These are phyloP conservation scores for Iguana delicatissima DNA, from an alignment of 2,797 vertebrate species.

Conservation along the genomic window DNA sequence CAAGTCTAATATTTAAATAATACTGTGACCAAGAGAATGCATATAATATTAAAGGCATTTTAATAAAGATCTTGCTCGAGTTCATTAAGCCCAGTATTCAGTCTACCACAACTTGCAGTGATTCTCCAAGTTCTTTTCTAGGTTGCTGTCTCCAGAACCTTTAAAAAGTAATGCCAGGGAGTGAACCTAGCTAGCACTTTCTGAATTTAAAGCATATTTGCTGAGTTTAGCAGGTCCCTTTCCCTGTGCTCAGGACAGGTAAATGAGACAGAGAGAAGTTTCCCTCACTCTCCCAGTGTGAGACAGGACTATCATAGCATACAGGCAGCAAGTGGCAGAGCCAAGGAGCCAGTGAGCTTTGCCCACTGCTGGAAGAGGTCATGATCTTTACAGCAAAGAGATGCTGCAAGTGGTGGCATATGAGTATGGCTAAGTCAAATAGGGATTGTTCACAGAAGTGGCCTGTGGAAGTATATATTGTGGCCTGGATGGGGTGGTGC, in stretches of 20 bases:
- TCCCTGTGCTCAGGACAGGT: neutral
- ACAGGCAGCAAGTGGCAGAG: neutral
- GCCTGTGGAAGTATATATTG: no score
- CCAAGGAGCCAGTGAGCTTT: neutral
- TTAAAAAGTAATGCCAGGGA: neutral
- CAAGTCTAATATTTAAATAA: neutral
- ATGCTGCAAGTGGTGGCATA: neutral
- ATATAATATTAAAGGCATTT: neutral
- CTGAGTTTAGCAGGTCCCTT: no score
- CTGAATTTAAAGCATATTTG: neutral
- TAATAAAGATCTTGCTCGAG: no score
- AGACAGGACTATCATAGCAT: neutral
- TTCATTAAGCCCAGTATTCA: neutral
- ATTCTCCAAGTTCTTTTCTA: neutral
- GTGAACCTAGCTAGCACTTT: neutral
- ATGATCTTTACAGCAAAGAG: neutral
- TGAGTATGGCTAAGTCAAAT: neutral
- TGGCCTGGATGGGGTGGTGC: neutral
- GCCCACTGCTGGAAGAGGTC: neutral
- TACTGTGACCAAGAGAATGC: neutral
- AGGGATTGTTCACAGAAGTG: neutral
- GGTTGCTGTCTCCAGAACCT: neutral
- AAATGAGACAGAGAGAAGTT: neutral
- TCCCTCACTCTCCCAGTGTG: neutral
- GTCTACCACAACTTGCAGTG: neutral